phyloP scores from a whole-genome alignment of 35 echinoderm and acorn worm genomes.

The Ophiothrix spiculata region DNA sequence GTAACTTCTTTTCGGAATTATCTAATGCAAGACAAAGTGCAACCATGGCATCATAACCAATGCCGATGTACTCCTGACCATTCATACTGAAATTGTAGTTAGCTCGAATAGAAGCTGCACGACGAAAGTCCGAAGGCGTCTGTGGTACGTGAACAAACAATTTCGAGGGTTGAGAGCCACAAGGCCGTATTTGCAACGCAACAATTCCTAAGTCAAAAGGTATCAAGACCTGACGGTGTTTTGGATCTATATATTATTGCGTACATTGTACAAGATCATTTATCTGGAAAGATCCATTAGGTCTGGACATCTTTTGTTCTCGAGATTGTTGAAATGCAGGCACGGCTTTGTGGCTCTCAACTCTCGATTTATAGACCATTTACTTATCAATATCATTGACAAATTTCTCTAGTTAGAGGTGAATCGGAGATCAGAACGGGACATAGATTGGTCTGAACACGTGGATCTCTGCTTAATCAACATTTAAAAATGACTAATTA shows the following conservation, averaged over 20 bases:
- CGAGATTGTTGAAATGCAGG: no score
- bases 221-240: background rate
- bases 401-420: background rate
- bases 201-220: no score
- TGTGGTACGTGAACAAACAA: background rate
- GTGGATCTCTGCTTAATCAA: no score
- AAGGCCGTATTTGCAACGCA: no score
- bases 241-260: background rate
- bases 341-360: no score
- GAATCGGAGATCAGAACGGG: background rate
- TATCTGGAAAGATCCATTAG: background rate
- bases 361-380: background rate
- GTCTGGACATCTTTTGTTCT: background rate
- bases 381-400: background rate
- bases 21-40: constrained; percentile 25
- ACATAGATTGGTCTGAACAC: no score
- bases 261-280: background rate
- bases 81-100: background rate
- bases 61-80: background rate
- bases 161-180: background rate
- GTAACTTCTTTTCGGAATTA: background rate
- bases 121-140: constrained; percentile 23
- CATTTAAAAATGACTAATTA: no score
- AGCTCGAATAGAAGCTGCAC: constrained; percentile 15
- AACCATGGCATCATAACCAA: constrained; percentile 43